Evolutionary conservation across 2,113 vertebrate species (phyloP).

Genomic region (Isichthys henryi): DNA sequence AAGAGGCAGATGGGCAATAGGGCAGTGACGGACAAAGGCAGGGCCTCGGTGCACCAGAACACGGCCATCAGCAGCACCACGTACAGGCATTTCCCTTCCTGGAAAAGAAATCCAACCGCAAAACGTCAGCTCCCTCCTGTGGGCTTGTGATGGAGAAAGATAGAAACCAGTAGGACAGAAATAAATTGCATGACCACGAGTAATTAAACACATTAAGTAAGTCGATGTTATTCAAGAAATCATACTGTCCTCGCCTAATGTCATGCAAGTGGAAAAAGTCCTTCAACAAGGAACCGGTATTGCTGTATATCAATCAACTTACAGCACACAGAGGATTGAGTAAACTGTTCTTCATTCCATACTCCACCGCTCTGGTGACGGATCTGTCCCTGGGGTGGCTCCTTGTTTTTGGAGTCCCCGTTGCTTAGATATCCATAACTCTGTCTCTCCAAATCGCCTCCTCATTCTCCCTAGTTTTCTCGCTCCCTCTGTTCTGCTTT

Average conservation of each 20-base stretch:
- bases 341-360: background rate
- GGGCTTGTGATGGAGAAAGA: background rate
- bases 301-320: background rate
- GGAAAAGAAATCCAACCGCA: constrained; percentile 17
- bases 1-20: constrained; percentile 90
- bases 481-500: background rate
- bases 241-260: background rate
- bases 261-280: background rate
- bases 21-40: constrained; percentile 86
- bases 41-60: constrained; percentile 92
- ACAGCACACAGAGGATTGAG: background rate
- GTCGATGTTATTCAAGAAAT: background rate
- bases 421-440: background rate
- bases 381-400: background rate
- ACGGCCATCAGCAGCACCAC: constrained; percentile 87
- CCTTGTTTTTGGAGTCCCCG: background rate
- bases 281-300: background rate
- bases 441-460: background rate
- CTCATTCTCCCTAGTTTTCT: background rate
- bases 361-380: background rate
- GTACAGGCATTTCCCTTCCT: constrained; percentile 94
- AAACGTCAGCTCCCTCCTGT: background rate
- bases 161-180: background rate
- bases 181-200: background rate
- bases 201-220: background rate